Conservation (phyloP, 2,888 invertebrate genomes). For the Autographa gamma region DNA sequence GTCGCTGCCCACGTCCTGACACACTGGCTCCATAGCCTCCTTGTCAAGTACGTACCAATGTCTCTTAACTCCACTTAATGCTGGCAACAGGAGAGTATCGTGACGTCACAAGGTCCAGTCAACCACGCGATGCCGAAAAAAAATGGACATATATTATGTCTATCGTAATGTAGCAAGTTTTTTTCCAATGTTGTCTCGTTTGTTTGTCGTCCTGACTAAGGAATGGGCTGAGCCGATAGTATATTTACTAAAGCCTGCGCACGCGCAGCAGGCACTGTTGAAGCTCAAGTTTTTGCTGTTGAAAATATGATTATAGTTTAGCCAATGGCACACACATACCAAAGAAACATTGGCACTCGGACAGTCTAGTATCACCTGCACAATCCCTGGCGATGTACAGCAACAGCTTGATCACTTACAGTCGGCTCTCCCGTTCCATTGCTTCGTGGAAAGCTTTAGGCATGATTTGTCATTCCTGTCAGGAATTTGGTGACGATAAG, state of each 20-base stretch:
- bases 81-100: background rate
- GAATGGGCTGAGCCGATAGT: background rate
- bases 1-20: slow-evolving; percentile 9
- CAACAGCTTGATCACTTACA: no score
- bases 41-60: background rate
- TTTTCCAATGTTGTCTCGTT: background rate
- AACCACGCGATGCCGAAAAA: no score
- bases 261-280: background rate
- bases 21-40: background rate
- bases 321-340: no score
- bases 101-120: background rate
- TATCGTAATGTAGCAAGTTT: background rate
- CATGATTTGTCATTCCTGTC: no score
- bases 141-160: background rate
- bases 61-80: background rate
- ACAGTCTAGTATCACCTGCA: no score
- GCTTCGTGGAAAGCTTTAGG: no score
- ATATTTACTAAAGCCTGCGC: background rate
- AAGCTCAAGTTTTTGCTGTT: background rate
- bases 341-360: no score
- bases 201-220: background rate
- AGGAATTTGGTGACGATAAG: no score
- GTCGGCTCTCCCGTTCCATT: no score
- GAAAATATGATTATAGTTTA: background rate
- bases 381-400: no score